These are phyloP conservation scores for Standfussiana lucernea DNA, from an alignment of 2,888 invertebrate species.

Conservation along the genomic window DNA sequence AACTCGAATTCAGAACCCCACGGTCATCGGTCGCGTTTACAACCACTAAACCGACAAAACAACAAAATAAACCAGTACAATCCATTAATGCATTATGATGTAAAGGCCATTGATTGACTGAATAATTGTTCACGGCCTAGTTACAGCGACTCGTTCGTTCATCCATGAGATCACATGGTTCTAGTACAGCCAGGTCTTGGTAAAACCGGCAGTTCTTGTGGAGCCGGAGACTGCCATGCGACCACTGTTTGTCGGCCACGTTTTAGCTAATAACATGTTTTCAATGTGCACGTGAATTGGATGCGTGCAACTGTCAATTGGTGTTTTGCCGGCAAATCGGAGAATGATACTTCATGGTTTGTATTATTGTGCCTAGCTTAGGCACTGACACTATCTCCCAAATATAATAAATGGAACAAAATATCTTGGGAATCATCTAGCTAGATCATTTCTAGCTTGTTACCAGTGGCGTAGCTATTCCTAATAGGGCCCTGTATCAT, in stretches of 20 bases:
- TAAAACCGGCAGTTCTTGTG: constrained; percentile 19
- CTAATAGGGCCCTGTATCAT: too few species aligned
- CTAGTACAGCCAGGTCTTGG: constrained; percentile 19
- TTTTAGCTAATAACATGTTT: constrained; percentile 16
- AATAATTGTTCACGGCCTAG: constrained; percentile 44
- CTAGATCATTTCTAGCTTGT: neutral
- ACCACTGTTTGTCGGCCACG: neutral
- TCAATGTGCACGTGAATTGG: neutral
- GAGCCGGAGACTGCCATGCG: neutral
- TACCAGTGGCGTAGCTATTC: too few species aligned
- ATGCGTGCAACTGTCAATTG: neutral
- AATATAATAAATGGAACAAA: neutral
- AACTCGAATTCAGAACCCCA: neutral
- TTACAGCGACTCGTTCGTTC: constrained; percentile 8
- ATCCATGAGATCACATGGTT: constrained; percentile 34
- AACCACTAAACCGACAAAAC: neutral
- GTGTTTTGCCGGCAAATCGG: neutral
- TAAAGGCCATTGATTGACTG: constrained; percentile 51
- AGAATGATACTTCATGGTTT: neutral
- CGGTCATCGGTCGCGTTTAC: neutral
- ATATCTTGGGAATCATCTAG: neutral
- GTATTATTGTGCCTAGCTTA: neutral
- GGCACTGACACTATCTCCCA: neutral
- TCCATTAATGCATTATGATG: constrained; percentile 9
- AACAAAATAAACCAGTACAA: neutral